Evolutionary conservation across 2,888 invertebrate genomes (phyloP), one percentile per base, ranked within the genome.

Genomic region (Habroteleia sp.): DNA sequence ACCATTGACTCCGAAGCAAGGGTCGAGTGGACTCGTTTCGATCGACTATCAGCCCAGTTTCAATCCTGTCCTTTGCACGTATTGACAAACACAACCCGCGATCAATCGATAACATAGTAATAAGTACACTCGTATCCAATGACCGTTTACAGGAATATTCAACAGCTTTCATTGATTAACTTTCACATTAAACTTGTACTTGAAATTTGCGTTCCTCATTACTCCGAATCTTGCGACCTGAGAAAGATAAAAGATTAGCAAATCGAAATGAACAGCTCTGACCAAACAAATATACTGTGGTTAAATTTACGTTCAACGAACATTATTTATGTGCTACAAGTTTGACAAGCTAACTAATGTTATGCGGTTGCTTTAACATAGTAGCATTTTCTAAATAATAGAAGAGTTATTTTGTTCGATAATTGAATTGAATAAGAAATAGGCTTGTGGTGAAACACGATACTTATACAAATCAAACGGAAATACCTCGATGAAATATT

Each of bases 41-140:
- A 73, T 69, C 69, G 54, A 76, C 76, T 69, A 69, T 31, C 41
- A 71, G 66, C 56, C 76, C 60, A 74, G 76, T 74, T 77, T 66
- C 73, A 71, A 66, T 73, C 48, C 71, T 73, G 74, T 74, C 76
- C 62, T 62, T 74, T 77, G 54, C 76, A 77, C 76, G 66, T 73
- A 77, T 74, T 65, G 66, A 77, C 66, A 71, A 71, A 71, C 71
- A 62, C 48, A 14, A 35, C 42, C 52, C 29, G 44, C 48, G 65
- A 65, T 73, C 69, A 73, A 71, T 73, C 69, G 69, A 76, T 75
- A 66, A 71, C 48, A 56, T 62, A 65, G 58, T 58, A 68, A 74
- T 68, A 56, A 74, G 74, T 33, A 63, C 68, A 56, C 68, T 48
- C 31, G 60, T 56, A 75, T 46, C 54, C 44, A 65, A 46, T 44